A percentile compares a stretch with the other conserved stretches of the same genome.
phyloP scores from a whole-genome alignment of 1,140 invertebrate species.

The Pogonus chalceus region DNA sequence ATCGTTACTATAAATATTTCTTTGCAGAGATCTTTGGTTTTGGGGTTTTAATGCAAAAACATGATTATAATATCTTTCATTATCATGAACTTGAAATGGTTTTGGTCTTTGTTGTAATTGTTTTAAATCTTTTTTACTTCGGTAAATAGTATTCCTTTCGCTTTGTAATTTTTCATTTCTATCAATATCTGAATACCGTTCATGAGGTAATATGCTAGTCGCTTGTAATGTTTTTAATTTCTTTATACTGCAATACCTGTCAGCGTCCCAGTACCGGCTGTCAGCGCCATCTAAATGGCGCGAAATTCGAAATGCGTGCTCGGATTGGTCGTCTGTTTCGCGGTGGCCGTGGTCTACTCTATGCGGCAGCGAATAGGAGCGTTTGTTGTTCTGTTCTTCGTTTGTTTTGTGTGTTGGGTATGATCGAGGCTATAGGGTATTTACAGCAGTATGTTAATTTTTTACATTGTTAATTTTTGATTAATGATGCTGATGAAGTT shows the following conservation, averaged over 20 bases:
- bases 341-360: constrained; percentile 22
- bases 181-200: not conserved
- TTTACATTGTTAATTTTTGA: constrained; percentile 11
- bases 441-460: constrained; percentile 32
- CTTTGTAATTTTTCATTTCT: not conserved
- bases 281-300: not conserved
- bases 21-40: constrained; percentile 12
- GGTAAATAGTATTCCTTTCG: not conserved
- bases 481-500: constrained; percentile 10
- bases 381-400: not conserved
- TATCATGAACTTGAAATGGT: constrained; percentile 26
- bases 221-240: not conserved
- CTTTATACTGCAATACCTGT: not conserved
- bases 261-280: not conserved
- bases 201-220: not conserved
- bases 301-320: not conserved
- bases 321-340: constrained; percentile 13
- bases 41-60: constrained; percentile 25
- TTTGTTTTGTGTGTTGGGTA: constrained; percentile 34
- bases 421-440: constrained; percentile 32
- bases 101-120: constrained; percentile 23
- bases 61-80: constrained; percentile 32
- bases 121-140: constrained; percentile 3
- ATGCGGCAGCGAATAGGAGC: constrained; percentile 13
- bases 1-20: constrained; percentile 8